These are phyloP conservation scores for Oophaga pumilio DNA, from an alignment of 2,113 vertebrate genomes.

Conservation along the genomic window DNA sequence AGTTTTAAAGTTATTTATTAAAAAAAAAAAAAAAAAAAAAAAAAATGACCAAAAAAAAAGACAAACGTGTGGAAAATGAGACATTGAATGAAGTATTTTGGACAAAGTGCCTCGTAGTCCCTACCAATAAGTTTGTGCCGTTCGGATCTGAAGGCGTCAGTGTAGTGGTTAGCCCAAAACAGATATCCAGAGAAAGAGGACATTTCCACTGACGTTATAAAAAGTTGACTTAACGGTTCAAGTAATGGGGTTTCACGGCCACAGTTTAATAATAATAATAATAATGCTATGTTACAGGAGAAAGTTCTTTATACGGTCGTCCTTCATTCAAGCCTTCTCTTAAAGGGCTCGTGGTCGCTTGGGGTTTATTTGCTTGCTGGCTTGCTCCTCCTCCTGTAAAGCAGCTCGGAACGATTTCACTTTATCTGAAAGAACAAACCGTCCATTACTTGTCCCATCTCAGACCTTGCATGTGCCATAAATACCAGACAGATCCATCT, in stretches of 20 bases:
- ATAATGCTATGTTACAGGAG: constrained; percentile 70
- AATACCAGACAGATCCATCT: too few species aligned
- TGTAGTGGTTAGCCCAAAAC: constrained; percentile 76
- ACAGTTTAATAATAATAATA: constrained; percentile 68
- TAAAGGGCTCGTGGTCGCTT: constrained; percentile 92
- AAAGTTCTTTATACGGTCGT: constrained; percentile 62
- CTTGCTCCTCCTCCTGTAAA: constrained; percentile 95
- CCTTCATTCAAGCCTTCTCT: constrained; percentile 69
- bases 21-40: constrained; percentile 67
- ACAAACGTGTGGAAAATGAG: constrained; percentile 72
- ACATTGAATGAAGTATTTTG: constrained; percentile 67
- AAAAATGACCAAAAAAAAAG: constrained; percentile 68
- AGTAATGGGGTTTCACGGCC: constrained; percentile 71
- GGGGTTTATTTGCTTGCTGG: constrained; percentile 97
- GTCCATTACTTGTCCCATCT: background rate
- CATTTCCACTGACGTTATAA: constrained; percentile 77
- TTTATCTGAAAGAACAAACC: constrained; percentile 80
- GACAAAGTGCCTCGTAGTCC: constrained; percentile 76
- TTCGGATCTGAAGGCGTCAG: constrained; percentile 74
- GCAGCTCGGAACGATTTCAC: constrained; percentile 95
- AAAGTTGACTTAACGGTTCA: constrained; percentile 69
- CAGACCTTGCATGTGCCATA: too few species aligned
- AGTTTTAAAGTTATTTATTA: constrained; percentile 70
- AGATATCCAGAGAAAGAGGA: constrained; percentile 73
- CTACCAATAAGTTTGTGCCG: constrained; percentile 70